phyloP scores from a whole-genome alignment of 2,888 invertebrate genomes.

The Conus canariensis region DNA sequence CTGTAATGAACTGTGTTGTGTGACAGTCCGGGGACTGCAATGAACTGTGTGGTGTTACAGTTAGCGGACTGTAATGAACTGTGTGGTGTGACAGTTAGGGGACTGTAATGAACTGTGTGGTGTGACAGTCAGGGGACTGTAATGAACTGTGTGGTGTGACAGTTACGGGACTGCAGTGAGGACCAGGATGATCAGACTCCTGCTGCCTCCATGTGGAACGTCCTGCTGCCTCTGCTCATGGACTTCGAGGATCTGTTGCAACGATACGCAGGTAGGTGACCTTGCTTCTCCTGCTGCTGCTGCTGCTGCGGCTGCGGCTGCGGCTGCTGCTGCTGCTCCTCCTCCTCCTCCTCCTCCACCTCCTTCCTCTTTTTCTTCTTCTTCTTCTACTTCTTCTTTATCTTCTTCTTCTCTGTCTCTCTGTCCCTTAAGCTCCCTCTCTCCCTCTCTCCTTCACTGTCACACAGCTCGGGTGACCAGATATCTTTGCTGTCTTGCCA shows the following conservation, averaged over 20 bases:
- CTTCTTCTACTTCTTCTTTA: neutral
- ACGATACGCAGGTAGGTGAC: conserved; percentile 66
- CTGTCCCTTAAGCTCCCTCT: no score
- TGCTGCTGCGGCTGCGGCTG: no score
- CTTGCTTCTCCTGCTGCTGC: neutral
- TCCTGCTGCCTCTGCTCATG: conserved; percentile 69
- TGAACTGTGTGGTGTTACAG: no score
- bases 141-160: conserved; percentile 45
- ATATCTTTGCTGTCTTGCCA: no score
- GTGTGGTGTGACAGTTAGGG: no score
- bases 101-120: no score
- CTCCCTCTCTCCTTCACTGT: neutral
- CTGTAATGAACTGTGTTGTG: no score
- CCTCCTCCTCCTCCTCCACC: neutral
- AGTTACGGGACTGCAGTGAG: conserved; percentile 61
- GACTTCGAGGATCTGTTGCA: conserved; percentile 72
- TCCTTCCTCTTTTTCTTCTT: neutral
- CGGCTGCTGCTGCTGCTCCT: no score
- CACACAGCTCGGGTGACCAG: neutral
- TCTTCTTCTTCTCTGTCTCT: neutral
- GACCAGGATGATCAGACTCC: conserved; percentile 60
- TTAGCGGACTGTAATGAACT: no score
- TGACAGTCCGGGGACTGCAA: no score
- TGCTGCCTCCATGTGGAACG: conserved; percentile 68
- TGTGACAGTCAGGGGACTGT: no score